A percentile compares a stretch with the other conserved stretches of the same genome.
These are phyloP conservation scores for Hirundo rustica DNA, from an alignment of 2,797 vertebrate species.

Conservation along the genomic window DNA sequence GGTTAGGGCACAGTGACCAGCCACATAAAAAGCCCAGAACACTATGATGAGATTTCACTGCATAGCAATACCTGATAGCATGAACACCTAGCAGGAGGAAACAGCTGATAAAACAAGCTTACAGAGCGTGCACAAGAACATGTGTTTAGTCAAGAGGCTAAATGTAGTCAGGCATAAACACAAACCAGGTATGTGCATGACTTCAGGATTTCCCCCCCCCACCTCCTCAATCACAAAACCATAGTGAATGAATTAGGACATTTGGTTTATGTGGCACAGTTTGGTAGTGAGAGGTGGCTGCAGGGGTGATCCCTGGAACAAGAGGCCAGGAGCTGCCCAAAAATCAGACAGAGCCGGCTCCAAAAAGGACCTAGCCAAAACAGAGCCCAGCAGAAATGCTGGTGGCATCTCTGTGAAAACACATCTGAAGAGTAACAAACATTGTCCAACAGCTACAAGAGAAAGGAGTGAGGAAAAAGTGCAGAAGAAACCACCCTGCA, in stretches of 20 bases:
- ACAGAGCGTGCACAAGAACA: background rate
- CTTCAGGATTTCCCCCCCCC: background rate
- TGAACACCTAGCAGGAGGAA: background rate
- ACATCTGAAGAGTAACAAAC: background rate
- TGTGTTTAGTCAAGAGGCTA: background rate
- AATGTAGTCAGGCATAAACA: background rate
- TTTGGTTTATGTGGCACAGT: background rate
- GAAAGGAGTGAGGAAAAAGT: background rate
- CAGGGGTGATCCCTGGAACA: background rate
- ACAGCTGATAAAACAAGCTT: background rate
- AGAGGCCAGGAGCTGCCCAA: background rate
- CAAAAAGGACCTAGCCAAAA: background rate
- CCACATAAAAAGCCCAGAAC: slow-evolving; percentile 10
- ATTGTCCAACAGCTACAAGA: background rate
- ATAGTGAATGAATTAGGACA: background rate
- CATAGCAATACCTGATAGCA: background rate
- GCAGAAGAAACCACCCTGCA: background rate
- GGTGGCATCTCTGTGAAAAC: background rate
- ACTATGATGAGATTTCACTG: background rate
- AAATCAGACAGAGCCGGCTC: accelerated
- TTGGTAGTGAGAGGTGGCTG: background rate
- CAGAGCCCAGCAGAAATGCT: background rate
- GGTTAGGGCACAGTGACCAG: slow-evolving; percentile 64
- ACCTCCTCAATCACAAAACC: background rate
- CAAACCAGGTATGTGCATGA: background rate